Percentiles rank a stretch among this genome's conserved stretches.
These are phyloP conservation scores for Xenus cinereus DNA, from an alignment of 2,113 vertebrate species.

Conservation along the genomic window DNA sequence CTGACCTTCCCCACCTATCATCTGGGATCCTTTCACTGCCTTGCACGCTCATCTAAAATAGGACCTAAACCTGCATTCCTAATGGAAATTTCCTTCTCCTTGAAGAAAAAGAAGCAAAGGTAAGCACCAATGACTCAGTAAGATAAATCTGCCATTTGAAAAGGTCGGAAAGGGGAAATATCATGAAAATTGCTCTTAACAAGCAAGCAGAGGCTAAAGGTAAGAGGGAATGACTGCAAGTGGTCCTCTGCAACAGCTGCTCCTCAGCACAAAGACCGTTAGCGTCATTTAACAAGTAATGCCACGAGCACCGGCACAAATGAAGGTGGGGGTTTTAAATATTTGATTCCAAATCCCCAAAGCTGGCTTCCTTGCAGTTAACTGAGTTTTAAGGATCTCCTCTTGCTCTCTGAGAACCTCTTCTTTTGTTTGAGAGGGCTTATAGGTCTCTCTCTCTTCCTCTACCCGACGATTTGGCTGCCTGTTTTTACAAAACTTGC, in stretches of 20 bases:
- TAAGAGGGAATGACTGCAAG: background rate
- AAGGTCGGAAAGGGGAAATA: background rate
- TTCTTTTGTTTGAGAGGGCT: background rate
- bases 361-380: background rate
- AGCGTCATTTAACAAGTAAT: background rate
- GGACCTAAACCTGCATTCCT: background rate
- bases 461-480: background rate
- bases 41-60: background rate
- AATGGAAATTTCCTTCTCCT: background rate
- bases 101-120: background rate
- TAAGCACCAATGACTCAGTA: background rate
- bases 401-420: background rate
- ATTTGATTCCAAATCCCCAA: background rate
- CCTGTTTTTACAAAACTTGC: background rate
- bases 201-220: background rate
- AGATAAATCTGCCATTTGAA: background rate
- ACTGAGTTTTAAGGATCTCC: background rate
- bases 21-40: background rate
- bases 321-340: background rate
- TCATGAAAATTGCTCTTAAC: background rate
- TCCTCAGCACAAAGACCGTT: background rate
- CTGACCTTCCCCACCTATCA: background rate
- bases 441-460: background rate
- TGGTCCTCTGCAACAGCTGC: background rate
- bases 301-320: accelerated